Evolutionary conservation across 2,888 invertebrate species (phyloP), one percentile per base, ranked within the genome.

Genomic region (Drosophila nigritarsus): DNA sequence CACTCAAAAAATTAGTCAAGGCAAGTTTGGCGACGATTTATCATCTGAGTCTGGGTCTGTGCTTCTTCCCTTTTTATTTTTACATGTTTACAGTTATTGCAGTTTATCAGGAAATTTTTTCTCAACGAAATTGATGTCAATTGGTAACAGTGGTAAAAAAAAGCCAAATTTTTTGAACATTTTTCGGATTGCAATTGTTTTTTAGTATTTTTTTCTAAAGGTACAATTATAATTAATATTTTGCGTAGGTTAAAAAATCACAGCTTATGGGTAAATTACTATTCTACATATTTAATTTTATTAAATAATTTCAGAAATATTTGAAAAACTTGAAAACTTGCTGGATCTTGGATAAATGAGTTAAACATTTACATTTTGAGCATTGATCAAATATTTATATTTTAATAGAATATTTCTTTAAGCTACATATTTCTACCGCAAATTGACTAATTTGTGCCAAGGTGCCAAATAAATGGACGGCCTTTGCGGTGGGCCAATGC

Each of bases 1-100:
- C 45, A 24, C 74, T 86, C 71, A 74, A 82, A 89, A 85, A 87
- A 84, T 87, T 87, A 87, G 85, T 65, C 71, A 77, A 76, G 83
- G 68, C 70, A 60, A 75, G 73, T 55, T 30, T 11, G 54, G 59
- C 65, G 58, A 50, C 67, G 73, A 85, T 85, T 85, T 80, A 85
- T 85, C 88, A 90, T 75, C 66, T 76, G 40, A 45, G 55, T 29
- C 61, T 36, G 27, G 27, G 24, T 48, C 48, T 56, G 49, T 34
- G 34, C n/a, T 6, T 36, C 11, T 54, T 54, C n/a, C 15, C 1
- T 1, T 50, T 58, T 40, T 61, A 7, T 50, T 87, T 87, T 79
- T 89, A 83, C 51, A 66, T 70, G 68, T 70, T 78, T 69, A 55
- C 55, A 38, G 55, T 55, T 55, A 55, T 13, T n/a, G 13, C 54